Percentiles rank a stretch among this genome's conserved stretches.
Evolutionary conservation across 2,113 vertebrate genomes (phyloP).

Genomic region (Casuarius casuarius): DNA sequence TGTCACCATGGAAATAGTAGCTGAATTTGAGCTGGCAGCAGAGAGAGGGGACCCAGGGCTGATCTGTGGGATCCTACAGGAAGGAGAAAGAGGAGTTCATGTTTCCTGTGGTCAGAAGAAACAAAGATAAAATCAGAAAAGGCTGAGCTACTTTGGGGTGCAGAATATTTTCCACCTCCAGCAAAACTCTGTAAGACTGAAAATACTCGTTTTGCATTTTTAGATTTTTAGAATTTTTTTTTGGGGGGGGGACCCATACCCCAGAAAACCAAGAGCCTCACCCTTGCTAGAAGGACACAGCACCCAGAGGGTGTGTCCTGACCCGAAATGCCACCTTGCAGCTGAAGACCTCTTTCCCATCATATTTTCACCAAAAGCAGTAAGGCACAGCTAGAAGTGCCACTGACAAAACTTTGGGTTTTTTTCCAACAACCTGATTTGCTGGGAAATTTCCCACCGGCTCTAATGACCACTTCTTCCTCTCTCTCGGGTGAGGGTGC

Average conservation of each 20-base stretch:
- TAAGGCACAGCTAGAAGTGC: not conserved
- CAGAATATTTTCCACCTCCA: not conserved
- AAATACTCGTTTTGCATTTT: not conserved
- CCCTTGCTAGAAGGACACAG: not conserved
- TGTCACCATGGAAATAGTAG: conserved; percentile 37
- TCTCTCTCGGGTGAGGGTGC: not conserved
- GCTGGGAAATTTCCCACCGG: not conserved
- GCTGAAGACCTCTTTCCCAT: not conserved
- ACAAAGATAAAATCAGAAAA: not conserved
- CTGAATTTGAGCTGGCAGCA: conserved; percentile 24
- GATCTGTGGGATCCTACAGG: not conserved
- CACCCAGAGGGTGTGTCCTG: not conserved
- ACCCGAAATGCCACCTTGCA: not conserved
- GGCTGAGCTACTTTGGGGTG: not conserved
- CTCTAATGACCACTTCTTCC: not conserved
- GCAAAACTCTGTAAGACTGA: not conserved
- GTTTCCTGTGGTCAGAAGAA: not conserved
- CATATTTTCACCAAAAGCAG: not conserved
- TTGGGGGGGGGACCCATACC: not conserved
- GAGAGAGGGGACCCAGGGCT: not conserved
- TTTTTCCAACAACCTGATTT: not conserved
- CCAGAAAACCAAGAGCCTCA: not conserved
- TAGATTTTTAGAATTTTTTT: not conserved
- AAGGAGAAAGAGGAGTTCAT: not conserved
- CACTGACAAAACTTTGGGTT: not conserved